phyloP scores from a whole-genome alignment of 2,888 invertebrate species.

The Scaptodrosophila latifasciaeformis region DNA sequence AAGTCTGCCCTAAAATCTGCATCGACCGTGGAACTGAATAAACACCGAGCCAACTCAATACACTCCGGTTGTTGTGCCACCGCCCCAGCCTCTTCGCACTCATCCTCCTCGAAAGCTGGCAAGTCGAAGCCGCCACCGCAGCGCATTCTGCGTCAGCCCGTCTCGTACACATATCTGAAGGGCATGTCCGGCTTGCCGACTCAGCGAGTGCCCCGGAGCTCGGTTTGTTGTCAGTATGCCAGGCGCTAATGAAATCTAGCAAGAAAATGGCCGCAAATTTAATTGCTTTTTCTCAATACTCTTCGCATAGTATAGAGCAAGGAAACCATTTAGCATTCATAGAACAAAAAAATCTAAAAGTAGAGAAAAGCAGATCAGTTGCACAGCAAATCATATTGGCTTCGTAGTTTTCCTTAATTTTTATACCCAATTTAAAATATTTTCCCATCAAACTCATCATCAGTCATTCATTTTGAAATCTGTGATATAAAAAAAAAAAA shows the following conservation, averaged over 20 bases:
- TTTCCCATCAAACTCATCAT: not conserved
- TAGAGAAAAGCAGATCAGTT: too few relatives aligned
- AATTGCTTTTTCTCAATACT: not conserved
- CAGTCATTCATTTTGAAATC: slow-evolving; percentile 50
- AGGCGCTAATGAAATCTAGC: slow-evolving; percentile 56
- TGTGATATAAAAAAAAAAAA: slow-evolving; percentile 46
- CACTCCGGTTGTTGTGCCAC: slow-evolving; percentile 10
- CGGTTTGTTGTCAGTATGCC: slow-evolving; percentile 72
- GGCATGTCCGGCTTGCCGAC: slow-evolving; percentile 89
- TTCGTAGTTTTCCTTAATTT: too few relatives aligned
- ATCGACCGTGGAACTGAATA: slow-evolving; percentile 61
- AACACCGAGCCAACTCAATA: slow-evolving; percentile 27
- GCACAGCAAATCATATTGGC: too few relatives aligned
- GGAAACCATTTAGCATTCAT: too few relatives aligned
- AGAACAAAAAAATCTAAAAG: too few relatives aligned
- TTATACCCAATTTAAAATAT: not conserved
- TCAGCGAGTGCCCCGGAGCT: slow-evolving; percentile 83
- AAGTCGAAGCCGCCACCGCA: slow-evolving; percentile 79
- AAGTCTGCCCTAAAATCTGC: slow-evolving; percentile 67
- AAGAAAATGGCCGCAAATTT: not conserved
- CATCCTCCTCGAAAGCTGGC: slow-evolving; percentile 35
- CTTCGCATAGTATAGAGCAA: too few relatives aligned
- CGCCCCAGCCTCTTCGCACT: slow-evolving; percentile 38
- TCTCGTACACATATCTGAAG: slow-evolving; percentile 86
- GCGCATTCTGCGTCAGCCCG: slow-evolving; percentile 85